Base-by-base conservation (phyloP, 2,797 vertebrate genomes). In the Macrochelys suwanniensis region DNA sequence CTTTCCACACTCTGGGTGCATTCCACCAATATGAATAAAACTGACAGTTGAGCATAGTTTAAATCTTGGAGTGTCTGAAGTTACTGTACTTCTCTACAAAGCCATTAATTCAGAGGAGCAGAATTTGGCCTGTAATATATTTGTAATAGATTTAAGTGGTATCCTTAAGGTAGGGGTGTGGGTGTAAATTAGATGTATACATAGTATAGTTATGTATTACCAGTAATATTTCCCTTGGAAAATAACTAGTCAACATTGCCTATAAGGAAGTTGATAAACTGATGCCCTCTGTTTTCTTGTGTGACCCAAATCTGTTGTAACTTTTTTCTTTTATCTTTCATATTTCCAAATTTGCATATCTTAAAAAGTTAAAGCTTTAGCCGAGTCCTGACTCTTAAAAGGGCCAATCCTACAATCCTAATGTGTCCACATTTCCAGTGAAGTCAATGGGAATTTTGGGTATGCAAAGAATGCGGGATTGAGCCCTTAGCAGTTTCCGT, bases 281-380 rank as follows among this genome's bases (percentile, higher is more conserved):
- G 28, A 84, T 87, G 50, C 6, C 80, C 11, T 45, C 86, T 42
- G 31, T 42, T 42, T 59, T 26, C 49, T 57, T 88, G 23, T 86
- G 37, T 16, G 37, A 11, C 59, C 15, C 37, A 54, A 42, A 28
- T 11, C 23, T 11, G 37, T 54, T 77, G 6, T 50, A 50, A 51
- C 50, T 54, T n/a, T 37, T 21, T 84, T 89, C 17, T 81, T 90
- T 9, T 49, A 68, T 89, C 79, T 13, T 19, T 92, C 61, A 61
- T 92, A 59, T 61, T 89, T 89, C 23, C 28, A 61, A 9, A 42
- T 65, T 53, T 80, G 89, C 61, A 76, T 87, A 88, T 9, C 50
- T 96, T 88, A 95, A 88, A 95, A 88, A 93, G 49, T 23, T 84
- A 76, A 31, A 49, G 95, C 82, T 90, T 93, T 45, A 16, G 84